phyloP scores from a whole-genome alignment of 2,888 invertebrate species.

The Aphelenchoides bicaudatus region DNA sequence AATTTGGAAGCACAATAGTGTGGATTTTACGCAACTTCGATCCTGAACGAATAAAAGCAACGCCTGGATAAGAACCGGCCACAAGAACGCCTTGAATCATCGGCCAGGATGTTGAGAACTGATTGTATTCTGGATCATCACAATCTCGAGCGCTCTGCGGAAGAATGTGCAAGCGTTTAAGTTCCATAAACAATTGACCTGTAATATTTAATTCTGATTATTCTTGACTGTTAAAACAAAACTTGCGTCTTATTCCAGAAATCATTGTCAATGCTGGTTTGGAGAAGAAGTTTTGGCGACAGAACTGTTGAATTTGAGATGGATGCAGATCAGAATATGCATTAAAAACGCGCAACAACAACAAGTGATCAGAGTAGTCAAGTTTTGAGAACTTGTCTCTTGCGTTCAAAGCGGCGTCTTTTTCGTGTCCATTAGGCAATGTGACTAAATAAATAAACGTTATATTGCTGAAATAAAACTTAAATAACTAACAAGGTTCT shows the following conservation, averaged over 20 bases:
- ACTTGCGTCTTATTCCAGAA: conserved; percentile 74
- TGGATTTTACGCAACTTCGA: conserved; percentile 48
- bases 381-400: conserved; percentile 73
- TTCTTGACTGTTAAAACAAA: neutral
- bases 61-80: conserved; percentile 83
- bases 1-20: no score
- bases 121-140: conserved; percentile 67
- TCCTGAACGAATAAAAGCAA: conserved; percentile 69
- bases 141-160: conserved; percentile 62
- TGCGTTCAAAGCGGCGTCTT: conserved; percentile 68
- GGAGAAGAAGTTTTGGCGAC: conserved; percentile 74
- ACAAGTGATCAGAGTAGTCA: conserved; percentile 84
- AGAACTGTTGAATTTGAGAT: conserved; percentile 64
- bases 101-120: conserved; percentile 80
- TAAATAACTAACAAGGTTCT: conserved; percentile 65
- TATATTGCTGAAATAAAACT: conserved; percentile 11
- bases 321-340: conserved; percentile 69
- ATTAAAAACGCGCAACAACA: conserved; percentile 68
- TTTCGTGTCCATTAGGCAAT: conserved; percentile 71
- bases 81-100: conserved; percentile 83
- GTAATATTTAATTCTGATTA: conserved; percentile 8
- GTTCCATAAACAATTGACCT: conserved; percentile 52
- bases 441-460: no score
- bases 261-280: conserved; percentile 84
- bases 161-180: conserved; percentile 45